These are phyloP conservation scores for Hemaris fuciformis DNA, from an alignment of 2,888 invertebrate species.

Conservation along the genomic window DNA sequence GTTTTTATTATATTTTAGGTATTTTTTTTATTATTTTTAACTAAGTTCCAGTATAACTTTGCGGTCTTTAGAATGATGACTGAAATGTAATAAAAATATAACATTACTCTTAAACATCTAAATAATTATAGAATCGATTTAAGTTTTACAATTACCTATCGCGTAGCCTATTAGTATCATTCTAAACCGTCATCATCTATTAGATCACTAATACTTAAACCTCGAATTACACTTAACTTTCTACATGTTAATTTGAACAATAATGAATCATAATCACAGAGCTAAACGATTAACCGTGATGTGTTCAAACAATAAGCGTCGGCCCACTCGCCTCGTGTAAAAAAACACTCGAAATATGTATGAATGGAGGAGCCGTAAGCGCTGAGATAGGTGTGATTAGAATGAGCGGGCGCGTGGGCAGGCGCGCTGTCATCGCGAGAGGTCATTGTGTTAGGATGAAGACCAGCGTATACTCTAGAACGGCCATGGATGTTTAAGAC, in stretches of 20 bases:
- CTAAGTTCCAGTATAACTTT: too few species aligned
- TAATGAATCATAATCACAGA: constrained; percentile 22
- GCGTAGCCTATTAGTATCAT: neutral
- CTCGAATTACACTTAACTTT: neutral
- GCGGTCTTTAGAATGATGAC: too few species aligned
- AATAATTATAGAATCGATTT: too few species aligned
- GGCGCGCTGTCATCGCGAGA: constrained; percentile 70
- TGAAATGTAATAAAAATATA: too few species aligned
- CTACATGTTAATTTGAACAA: constrained; percentile 6
- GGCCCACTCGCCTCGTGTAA: constrained; percentile 63
- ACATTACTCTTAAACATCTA: too few species aligned
- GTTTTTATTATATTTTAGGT: too few species aligned
- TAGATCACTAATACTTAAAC: neutral
- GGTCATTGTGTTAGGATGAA: constrained; percentile 66
- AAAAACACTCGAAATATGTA: constrained; percentile 65
- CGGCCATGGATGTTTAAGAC: constrained; percentile 28
- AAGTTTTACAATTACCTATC: neutral
- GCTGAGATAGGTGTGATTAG: constrained; percentile 74
- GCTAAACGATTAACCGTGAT: constrained; percentile 46
- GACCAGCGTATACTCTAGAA: constrained; percentile 47
- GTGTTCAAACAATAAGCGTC: constrained; percentile 55
- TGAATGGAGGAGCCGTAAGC: constrained; percentile 63
- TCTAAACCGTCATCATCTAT: neutral
- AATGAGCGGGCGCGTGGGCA: constrained; percentile 70
- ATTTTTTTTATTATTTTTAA: too few species aligned